Percentiles rank a stretch among this genome's conserved stretches.
phyloP scores from a whole-genome alignment of 2,797 vertebrate species.

The Heliangelus exortis region DNA sequence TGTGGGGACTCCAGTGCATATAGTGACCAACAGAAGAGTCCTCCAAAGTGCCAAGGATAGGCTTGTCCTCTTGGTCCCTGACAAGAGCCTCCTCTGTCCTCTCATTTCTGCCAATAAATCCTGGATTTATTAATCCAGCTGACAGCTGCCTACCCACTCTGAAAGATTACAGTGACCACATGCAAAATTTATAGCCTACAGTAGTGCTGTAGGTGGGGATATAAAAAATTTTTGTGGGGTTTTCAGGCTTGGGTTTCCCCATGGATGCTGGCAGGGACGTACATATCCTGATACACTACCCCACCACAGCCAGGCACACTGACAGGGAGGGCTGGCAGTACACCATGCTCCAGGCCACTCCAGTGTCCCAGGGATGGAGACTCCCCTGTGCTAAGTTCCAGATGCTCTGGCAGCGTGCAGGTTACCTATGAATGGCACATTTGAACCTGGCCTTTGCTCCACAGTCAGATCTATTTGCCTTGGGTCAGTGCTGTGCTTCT shows the following conservation, averaged over 20 bases:
- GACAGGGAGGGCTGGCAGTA: not conserved
- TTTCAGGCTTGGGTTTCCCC: constrained; percentile 55
- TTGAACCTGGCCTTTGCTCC: not conserved
- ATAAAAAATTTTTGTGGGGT: constrained; percentile 11
- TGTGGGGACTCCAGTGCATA: not conserved
- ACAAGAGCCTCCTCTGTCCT: not conserved
- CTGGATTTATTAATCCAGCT: constrained; percentile 22
- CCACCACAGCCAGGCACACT: rapidly evolving
- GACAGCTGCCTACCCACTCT: constrained; percentile 22
- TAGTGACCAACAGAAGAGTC: not conserved
- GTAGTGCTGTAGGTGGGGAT: constrained; percentile 20
- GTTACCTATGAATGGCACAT: not conserved
- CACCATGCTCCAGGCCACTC: not conserved
- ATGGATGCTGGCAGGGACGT: not conserved
- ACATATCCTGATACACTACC: not conserved
- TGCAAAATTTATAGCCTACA: constrained; percentile 37
- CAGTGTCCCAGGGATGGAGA: not conserved
- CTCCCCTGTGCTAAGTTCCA: not conserved
- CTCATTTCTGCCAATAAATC: constrained; percentile 43
- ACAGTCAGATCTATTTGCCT: not conserved
- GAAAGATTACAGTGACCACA: constrained; percentile 48
- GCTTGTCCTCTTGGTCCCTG: not conserved
- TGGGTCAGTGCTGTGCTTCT: not conserved
- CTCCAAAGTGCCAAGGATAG: not conserved
- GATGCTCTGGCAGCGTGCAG: not conserved